Evolutionary conservation across 2,888 invertebrate genomes (phyloP).

Genomic region (Mythimna ferrago): DNA sequence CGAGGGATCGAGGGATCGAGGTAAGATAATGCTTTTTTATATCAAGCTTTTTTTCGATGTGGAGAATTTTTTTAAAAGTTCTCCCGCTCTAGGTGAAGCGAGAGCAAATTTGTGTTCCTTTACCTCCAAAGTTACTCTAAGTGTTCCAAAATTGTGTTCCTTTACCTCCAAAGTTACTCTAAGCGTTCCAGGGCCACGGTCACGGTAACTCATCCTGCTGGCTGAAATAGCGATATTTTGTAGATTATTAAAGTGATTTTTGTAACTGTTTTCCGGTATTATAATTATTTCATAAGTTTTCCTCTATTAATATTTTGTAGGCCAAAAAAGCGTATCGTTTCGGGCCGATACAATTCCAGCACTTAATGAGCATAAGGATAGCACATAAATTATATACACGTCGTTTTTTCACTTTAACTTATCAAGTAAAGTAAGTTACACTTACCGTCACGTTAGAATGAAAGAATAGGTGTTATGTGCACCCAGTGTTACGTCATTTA

Average conservation of each 20-base stretch:
- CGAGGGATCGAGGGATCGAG: not conserved
- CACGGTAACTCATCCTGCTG: no score
- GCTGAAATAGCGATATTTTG: not conserved
- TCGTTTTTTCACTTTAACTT: conserved; percentile 13
- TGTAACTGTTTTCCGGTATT: not conserved
- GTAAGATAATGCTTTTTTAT: no score
- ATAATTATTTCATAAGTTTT: conserved; percentile 1
- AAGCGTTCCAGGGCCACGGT: no score
- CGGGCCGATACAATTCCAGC: not conserved
- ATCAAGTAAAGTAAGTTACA: conserved; percentile 11
- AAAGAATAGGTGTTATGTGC: conserved; percentile 50
- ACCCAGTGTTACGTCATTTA: conserved; percentile 49
- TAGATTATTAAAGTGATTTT: conserved; percentile 5
- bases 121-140: no score
- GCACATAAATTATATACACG: conserved; percentile 11
- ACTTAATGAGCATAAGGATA: not conserved
- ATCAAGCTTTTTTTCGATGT: no score
- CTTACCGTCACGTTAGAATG: conserved; percentile 16
- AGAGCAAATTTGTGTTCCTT: no score
- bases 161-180: no score
- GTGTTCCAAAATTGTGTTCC: no score
- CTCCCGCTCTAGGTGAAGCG: no score
- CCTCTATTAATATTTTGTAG: not conserved
- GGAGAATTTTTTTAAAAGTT: no score
- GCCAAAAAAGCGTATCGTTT: conserved; percentile 2